Conservation (phyloP, 30 jellyfish, hydroid and myxozoan genomes). For the Aurelia sp. region DNA sequence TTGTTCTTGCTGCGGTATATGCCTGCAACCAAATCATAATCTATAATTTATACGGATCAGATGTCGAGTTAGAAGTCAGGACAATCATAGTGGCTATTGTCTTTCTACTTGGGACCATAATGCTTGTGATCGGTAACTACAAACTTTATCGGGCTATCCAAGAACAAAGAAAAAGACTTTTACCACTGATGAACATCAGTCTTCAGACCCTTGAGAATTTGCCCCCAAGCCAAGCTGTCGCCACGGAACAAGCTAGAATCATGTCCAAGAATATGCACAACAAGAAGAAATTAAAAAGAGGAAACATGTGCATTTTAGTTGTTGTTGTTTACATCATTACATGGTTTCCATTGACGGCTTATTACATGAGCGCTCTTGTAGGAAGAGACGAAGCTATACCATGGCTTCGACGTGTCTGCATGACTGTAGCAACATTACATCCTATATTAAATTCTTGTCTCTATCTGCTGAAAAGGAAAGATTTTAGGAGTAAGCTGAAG, state of each 20-base stretch:
- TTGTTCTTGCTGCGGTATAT: constrained; percentile 15
- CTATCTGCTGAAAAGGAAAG: constrained; percentile 21
- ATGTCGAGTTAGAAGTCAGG: constrained; percentile 23
- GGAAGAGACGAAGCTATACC: constrained; percentile 13
- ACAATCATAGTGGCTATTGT: constrained; percentile 23
- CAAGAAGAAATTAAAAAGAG: constrained; percentile 18
- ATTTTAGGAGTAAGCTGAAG: constrained; percentile 11
- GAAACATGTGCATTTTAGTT: constrained; percentile 38
- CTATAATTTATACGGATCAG: neutral
- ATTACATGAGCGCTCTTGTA: constrained; percentile 11
- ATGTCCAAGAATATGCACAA: no score
- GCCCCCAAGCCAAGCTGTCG: no score
- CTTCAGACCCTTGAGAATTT: no score
- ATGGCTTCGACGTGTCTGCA: constrained; percentile 16
- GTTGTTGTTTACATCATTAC: constrained; percentile 44
- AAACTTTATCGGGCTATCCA: constrained; percentile 55
- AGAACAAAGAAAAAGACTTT: constrained; percentile 42
- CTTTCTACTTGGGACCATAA: constrained; percentile 22
- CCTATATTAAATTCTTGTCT: constrained; percentile 28
- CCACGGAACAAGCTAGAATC: no score
- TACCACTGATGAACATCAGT: constrained; percentile 36
- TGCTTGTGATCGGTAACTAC: constrained; percentile 9
- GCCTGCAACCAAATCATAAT: constrained; percentile 21
- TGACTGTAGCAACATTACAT: constrained; percentile 47
- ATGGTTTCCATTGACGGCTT: constrained; percentile 52